Conservation (phyloP, 2,888 invertebrate species). For the Eurytoma californica region DNA sequence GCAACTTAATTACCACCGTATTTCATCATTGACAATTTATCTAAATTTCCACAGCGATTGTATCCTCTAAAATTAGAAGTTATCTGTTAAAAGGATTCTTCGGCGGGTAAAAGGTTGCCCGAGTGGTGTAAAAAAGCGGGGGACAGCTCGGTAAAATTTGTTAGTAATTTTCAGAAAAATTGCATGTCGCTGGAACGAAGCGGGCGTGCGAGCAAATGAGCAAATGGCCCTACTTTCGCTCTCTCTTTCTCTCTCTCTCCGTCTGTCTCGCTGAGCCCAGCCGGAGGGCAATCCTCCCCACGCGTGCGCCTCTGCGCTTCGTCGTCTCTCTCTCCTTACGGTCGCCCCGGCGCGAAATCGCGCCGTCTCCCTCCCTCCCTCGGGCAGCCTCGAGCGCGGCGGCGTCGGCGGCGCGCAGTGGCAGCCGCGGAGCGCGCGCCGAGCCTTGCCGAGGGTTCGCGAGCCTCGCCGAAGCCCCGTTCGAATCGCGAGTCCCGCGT, state of each 20-base stretch:
- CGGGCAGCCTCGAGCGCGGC: background rate
- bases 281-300: slow-evolving; percentile 25
- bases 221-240: no score
- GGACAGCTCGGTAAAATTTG: no score
- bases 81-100: no score
- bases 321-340: background rate
- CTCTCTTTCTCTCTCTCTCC: slow-evolving; percentile 8
- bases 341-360: no score
- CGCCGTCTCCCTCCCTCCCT: background rate
- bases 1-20: no score
- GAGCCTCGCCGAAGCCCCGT: slow-evolving; percentile 71
- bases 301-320: slow-evolving; percentile 1
- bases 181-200: background rate
- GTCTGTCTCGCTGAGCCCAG: background rate
- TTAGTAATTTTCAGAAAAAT: no score
- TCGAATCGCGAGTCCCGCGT: slow-evolving; percentile 74
- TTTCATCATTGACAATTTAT: no score
- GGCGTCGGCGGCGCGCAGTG: background rate
- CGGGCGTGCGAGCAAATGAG: no score
- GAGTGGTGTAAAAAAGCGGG: no score
- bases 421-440: background rate
- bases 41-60: no score
- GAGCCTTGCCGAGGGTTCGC: slow-evolving; percentile 64
- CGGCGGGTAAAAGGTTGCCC: no score
- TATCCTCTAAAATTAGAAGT: no score